Evolutionary conservation across 2,113 vertebrate species (phyloP).

Genomic region (Struthio camelus): DNA sequence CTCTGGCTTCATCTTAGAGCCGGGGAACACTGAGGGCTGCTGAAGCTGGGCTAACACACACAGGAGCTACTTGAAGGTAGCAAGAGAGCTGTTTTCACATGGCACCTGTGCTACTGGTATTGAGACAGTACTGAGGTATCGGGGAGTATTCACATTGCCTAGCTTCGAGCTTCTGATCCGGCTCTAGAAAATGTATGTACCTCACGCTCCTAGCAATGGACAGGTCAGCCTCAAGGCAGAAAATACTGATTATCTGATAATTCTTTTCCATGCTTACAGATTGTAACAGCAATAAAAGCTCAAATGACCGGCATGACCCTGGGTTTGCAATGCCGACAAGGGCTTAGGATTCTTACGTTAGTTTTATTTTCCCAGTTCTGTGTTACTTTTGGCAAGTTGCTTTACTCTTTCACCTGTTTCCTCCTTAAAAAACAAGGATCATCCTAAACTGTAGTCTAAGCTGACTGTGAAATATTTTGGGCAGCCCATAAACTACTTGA

Average conservation of each 20-base stretch:
- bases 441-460: too few species aligned
- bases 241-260: background rate
- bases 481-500: too few species aligned
- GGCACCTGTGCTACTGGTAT: too few species aligned
- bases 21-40: background rate
- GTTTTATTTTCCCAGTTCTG: background rate
- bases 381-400: background rate
- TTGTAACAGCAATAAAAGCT: background rate
- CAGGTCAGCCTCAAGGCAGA: background rate
- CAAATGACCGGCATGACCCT: background rate
- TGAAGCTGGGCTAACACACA: background rate
- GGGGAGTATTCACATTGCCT: accelerated
- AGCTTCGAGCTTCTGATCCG: background rate
- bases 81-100: background rate
- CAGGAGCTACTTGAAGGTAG: background rate
- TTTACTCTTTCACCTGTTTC: background rate
- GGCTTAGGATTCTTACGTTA: background rate
- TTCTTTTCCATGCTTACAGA: background rate
- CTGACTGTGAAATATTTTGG: too few species aligned
- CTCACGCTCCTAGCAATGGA: background rate
- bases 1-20: background rate
- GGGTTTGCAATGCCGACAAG: background rate
- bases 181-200: accelerated
- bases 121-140: background rate
- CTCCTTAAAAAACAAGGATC: too few species aligned